phyloP scores from a whole-genome alignment of 2,888 invertebrate species.

The Coenonympha glycerion region DNA sequence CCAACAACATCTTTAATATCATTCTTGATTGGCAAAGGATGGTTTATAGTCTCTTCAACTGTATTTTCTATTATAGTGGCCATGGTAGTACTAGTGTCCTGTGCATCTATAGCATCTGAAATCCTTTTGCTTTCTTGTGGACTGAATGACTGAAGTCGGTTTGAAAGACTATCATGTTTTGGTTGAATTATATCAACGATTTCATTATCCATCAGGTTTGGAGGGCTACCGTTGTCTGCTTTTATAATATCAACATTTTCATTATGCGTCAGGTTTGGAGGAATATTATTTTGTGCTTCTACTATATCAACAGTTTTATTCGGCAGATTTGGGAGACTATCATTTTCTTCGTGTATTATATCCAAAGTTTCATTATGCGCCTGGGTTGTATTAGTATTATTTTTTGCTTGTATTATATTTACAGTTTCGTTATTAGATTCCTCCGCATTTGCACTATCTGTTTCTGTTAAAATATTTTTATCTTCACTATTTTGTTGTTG shows the following conservation, averaged over 20 bases:
- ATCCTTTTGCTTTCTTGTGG: neutral
- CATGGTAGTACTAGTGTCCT: neutral
- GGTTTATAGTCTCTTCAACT: neutral
- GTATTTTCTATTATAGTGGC: neutral
- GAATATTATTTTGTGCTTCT: too few species aligned
- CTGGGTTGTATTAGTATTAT: too few species aligned
- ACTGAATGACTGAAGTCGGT: too few species aligned
- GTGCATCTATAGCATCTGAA: neutral
- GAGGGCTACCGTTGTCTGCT: too few species aligned
- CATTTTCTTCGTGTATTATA: too few species aligned
- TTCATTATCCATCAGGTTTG: too few species aligned
- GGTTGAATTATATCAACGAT: too few species aligned
- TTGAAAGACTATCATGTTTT: neutral
- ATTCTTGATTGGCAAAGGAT: neutral
- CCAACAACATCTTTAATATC: neutral
- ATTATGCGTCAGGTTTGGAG: too few species aligned
- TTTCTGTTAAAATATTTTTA: neutral
- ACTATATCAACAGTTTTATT: too few species aligned
- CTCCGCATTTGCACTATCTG: neutral
- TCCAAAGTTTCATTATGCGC: too few species aligned
- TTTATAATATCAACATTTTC: too few species aligned
- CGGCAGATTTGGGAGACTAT: too few species aligned
- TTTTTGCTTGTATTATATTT: neutral
- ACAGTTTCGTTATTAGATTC: neutral
- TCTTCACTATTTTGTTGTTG: slow-evolving; percentile 19